Evolutionary conservation across 2,797 vertebrate genomes (phyloP).

Genomic region (Halcyon badia): DNA sequence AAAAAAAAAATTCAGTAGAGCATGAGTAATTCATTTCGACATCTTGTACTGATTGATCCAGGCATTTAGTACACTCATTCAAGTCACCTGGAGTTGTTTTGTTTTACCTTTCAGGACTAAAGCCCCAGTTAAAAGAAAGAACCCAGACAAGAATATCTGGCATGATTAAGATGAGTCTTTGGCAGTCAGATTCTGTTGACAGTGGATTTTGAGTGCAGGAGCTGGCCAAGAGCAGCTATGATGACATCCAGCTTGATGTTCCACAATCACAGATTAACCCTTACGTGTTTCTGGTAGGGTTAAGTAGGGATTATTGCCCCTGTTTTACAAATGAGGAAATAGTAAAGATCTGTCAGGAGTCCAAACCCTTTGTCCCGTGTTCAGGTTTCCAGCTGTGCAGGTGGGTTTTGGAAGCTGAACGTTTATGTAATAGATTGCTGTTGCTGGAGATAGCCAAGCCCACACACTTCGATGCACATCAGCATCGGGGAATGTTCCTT

Average conservation of each 20-base stretch:
- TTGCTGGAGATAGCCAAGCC: not conserved
- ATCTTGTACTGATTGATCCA: not conserved
- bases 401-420: not conserved
- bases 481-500: not conserved
- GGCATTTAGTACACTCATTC: not conserved
- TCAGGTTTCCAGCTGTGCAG: not conserved
- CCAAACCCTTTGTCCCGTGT: not conserved
- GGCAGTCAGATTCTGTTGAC: not conserved
- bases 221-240: not conserved
- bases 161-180: not conserved
- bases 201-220: not conserved
- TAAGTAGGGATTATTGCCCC: not conserved
- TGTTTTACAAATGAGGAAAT: not conserved
- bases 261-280: not conserved
- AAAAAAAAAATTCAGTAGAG: not conserved
- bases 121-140: not conserved
- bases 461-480: rapidly evolving
- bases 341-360: not conserved
- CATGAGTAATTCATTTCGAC: not conserved
- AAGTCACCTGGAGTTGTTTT: not conserved
- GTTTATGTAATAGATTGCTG: not conserved
- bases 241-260: not conserved
- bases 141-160: not conserved
- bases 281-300: not conserved
- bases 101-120: not conserved